Base-by-base conservation (phyloP, 2,113 vertebrate genomes). In the Cranoglanis bouderius region DNA sequence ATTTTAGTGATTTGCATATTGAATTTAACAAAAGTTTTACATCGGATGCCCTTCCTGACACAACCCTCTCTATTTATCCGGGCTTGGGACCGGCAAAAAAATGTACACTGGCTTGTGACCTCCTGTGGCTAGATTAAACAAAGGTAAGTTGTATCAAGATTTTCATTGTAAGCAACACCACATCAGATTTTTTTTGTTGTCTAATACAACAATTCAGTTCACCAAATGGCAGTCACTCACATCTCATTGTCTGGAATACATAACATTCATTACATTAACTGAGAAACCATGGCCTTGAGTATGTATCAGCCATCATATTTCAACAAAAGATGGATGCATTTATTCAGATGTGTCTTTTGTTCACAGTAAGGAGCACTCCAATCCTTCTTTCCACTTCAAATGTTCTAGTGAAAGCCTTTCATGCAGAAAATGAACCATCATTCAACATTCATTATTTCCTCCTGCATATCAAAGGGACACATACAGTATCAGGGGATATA, bases 351-450 rank as follows among this genome's bases (percentile, higher is more conserved):
- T 86, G 61, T 43, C 81, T 84, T 63, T 55, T 80, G 80, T 87
- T 89, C 85, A 35, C 35, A 38, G 59, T 84, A n/a, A 53, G 89
- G 43, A 63, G 87, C 67, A 77, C 67, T 59, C 21, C 87, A 46
- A 61, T 63, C 40, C 40, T 49, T 84, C 70, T 84, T 84, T 38
- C 53, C 14, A n/a, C 87, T 84, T 75, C 81, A 84, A 75, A 70
- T 61, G 82, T 57, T 84, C 87, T 43, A 77, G 65, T 83, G 85
- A 84, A 49, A 87, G 14, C 67, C 67, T 40, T 77, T 90, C 70
- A 84, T 84, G 80, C 26, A 38, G 65, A 84, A 84, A 86, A 87
- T 87, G 78, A 87, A 87, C 70, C 75, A 87, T 84, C 86, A 80
- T 77, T 35, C 80, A 9, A 77, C 57, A 59, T 51, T 70, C 16